Percentiles rank a stretch among this genome's conserved stretches.
phyloP scores from a whole-genome alignment of 2,113 vertebrate species.

The Phalacrocorax pelagicus region DNA sequence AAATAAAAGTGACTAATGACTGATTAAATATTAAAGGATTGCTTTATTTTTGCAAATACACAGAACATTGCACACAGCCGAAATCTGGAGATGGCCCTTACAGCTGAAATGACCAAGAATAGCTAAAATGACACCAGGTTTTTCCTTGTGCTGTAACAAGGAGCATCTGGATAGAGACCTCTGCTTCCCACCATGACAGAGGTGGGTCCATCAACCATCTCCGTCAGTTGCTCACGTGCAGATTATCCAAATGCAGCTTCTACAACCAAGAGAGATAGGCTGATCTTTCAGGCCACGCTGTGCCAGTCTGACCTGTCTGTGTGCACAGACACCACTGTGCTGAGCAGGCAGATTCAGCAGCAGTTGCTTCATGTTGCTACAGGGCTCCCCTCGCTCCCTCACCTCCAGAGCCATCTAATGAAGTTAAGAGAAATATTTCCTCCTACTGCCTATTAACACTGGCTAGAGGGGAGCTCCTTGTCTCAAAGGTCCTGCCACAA shows the following conservation, averaged over 20 bases:
- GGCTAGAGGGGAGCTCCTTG: background rate
- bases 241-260: background rate
- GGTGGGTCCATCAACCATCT: background rate
- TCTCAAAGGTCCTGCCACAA: background rate
- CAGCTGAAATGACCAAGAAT: background rate
- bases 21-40: constrained; percentile 55
- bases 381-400: background rate
- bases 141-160: background rate
- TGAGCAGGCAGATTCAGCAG: background rate
- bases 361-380: background rate
- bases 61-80: background rate
- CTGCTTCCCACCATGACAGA: background rate
- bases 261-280: background rate
- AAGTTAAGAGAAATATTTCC: background rate
- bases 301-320: background rate
- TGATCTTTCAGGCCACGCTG: background rate
- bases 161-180: background rate
- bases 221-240: background rate
- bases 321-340: background rate
- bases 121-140: background rate
- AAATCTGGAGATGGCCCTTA: background rate
- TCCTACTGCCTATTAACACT: background rate
- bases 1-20: constrained; percentile 48
- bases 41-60: background rate
- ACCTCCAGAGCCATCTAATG: background rate